Base-by-base conservation (phyloP, 2,888 invertebrate genomes). In the Dysmachus trigonus region DNA sequence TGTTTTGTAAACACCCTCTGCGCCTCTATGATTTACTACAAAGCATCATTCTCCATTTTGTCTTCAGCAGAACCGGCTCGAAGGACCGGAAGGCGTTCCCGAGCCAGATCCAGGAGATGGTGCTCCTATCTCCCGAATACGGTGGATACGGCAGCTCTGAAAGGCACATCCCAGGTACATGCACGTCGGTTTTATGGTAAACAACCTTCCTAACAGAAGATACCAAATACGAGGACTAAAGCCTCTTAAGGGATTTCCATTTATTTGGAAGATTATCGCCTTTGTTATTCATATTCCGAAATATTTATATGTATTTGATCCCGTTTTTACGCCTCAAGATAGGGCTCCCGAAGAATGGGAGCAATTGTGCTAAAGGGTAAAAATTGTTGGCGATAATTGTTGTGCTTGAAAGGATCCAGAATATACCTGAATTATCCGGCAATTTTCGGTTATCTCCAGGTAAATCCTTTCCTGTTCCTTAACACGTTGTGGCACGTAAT, bases 231-330 rank as follows among this genome's bases (percentile, higher is more conserved):
- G 30, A 84, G 41, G 73, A 72, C 83, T 84, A 72, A 84, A 84
- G 41, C 84, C 72, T 72, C 83, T 84, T 84, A 84, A 84, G 72
- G 72, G 84, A 84, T 72, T 73, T 73, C 84, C 72, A 84, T 84
- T 84, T 84, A 84, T 84, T 84, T 84, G 33, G 30, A 72, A 84
- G 84, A 84, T 84, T 84, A 84, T 84, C 84, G 84, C 84, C 31
- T 84, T 84, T 84, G 84, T 72, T 84, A 84, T 84, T 84, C 84
- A 84, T 73, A 84, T 73, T 84, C 35, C 18, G 41, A 72, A 41
- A 30, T 47, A 51, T 84, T 73, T 73, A 84, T 73, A 47, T 73
- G 73, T 73, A 41, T 38, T 73, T 84, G 72, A 84, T 84, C 84
- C 84, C 8, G 27, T 30, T 73, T 84, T 73, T 84, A 18, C 47